Evolutionary conservation across 1,140 invertebrate species (phyloP).

Genomic region (Cataglyphis hispanica): DNA sequence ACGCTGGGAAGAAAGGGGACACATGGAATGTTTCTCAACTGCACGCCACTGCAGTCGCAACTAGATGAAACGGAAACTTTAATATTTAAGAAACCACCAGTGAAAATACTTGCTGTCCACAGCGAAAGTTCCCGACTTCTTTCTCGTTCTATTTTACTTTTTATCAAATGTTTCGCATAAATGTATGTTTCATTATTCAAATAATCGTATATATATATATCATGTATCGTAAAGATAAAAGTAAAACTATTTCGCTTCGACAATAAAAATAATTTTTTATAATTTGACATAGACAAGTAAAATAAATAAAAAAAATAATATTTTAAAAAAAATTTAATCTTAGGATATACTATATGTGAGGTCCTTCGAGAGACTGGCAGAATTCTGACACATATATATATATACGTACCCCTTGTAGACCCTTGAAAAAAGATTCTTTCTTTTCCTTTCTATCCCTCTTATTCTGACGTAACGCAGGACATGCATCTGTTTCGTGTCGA

Average conservation of each 20-base stretch:
- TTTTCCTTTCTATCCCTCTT: background rate
- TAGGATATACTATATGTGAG: slow-evolving; percentile 50
- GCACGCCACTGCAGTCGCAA: slow-evolving; percentile 32
- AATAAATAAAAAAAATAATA: background rate
- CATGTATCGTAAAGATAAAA: background rate
- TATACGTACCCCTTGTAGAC: slow-evolving; percentile 50
- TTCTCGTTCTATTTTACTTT: background rate
- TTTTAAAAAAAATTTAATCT: background rate
- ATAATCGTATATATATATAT: background rate
- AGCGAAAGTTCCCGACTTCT: background rate
- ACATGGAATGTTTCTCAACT: slow-evolving; percentile 25
- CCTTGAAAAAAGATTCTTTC: slow-evolving; percentile 50
- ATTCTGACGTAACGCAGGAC: slow-evolving; percentile 70
- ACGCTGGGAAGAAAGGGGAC: slow-evolving; percentile 50
- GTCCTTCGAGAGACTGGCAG: slow-evolving; percentile 21
- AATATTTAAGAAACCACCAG: slow-evolving; percentile 43
- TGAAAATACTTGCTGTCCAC: slow-evolving; percentile 2
- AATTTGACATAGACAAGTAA: background rate
- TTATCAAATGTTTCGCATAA: background rate
- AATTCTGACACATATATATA: slow-evolving; percentile 65
- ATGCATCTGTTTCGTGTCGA: slow-evolving; percentile 73
- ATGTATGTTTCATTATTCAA: background rate
- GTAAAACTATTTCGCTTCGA: background rate
- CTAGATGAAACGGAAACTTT: slow-evolving; percentile 41
- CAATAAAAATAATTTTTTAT: background rate